Evolutionary conservation across 2,888 invertebrate species (phyloP), one percentile per base, ranked within the genome.

Genomic region (Oeneis ivallda): DNA sequence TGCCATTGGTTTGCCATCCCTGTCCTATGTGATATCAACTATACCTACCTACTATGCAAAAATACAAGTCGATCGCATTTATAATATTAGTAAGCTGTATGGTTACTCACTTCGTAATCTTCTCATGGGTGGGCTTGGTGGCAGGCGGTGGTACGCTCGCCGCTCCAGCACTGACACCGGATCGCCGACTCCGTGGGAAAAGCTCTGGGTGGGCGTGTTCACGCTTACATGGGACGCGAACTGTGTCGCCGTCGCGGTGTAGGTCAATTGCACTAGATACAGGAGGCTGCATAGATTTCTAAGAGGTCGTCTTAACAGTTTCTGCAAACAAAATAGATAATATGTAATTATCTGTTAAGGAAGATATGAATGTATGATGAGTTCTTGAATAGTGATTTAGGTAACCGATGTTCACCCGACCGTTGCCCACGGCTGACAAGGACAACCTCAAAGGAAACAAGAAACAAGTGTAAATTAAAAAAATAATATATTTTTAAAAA

Each of bases 151-250:
- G 68, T 77, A 70, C 10, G 75, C 70, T 59, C 78, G 71, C 43
- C 79, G 74, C 7, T 71, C 74, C 3, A 73, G 65, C 49, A 75
- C 60, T 7, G 82, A 76, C 64, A 87, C 57, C 0, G 87, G 89
- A 69, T 92, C 84, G 1, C 92, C 92, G 32, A 92, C 92, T 37
- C 92, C 92, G 64, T 92, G 92, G 19, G 84, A 80, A 77, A 84
- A 92, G 71, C 90, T 92, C 17, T 83, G 76, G 13, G 87, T 80
- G 5, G 92, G 92, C 13, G 92, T 92, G 72, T 83, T 87, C 47
- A 92, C 82, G 69, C 81, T 86, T 49, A 92, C 88, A 71, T 92
- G 92, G 3, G 92, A 92, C 0, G 86, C 76, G 76, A 91, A 92
- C 70, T 83, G 83, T 2, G 88, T 83, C 45, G 83, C 82, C 0